Conservation (phyloP, 2,797 vertebrate species). For the Scyliorhinus canicula region DNA sequence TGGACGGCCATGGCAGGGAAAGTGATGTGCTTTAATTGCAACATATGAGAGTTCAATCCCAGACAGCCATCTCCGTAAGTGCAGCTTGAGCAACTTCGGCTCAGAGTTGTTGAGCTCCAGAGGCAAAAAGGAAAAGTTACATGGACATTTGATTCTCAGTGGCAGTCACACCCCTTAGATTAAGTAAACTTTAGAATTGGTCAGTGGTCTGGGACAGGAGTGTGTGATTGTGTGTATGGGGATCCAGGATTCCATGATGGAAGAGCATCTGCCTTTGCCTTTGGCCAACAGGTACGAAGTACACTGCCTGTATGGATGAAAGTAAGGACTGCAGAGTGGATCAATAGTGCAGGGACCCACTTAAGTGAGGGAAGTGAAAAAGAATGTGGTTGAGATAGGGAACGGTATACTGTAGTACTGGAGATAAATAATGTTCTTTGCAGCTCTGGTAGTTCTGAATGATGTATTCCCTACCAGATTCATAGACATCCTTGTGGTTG, state of each 20-base stretch:
- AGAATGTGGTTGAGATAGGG: not conserved
- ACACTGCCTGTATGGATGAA: not conserved
- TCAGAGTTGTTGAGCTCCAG: not conserved
- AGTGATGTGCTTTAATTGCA: not conserved
- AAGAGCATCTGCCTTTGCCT: too few species aligned
- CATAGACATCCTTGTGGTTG: not conserved
- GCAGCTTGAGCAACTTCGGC: too few species aligned
- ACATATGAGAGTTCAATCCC: not conserved
- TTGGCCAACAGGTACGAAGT: too few species aligned
- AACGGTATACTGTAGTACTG: too few species aligned
- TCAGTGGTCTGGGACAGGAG: not conserved
- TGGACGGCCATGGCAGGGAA: too few species aligned
- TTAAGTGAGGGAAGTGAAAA: not conserved
- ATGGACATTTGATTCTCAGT: not conserved
- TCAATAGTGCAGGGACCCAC: not conserved
- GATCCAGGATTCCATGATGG: not conserved
- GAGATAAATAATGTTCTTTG: not conserved
- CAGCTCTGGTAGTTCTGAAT: not conserved
- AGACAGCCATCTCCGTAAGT: not conserved
- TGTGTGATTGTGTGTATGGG: not conserved
- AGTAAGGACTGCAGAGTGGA: not conserved
- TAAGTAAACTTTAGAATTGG: not conserved
- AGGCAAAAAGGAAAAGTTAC: not conserved
- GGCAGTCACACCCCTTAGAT: not conserved
- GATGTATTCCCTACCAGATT: not conserved